These are phyloP conservation scores for Pachliopta kotzebuea DNA, from an alignment of 2,888 invertebrate species.

Conservation along the genomic window DNA sequence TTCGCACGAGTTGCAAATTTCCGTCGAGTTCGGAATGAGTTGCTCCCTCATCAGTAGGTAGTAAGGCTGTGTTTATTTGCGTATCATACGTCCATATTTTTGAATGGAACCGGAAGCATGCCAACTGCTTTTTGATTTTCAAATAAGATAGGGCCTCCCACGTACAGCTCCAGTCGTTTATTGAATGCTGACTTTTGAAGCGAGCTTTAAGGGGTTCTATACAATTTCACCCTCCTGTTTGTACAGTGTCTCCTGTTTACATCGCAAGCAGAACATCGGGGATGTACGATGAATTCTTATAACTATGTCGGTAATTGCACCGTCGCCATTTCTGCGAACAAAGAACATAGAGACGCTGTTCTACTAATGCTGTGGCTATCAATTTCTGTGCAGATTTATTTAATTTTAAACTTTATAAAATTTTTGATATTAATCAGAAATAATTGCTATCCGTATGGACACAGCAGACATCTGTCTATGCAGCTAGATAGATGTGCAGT, in stretches of 20 bases:
- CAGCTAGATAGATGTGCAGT: too few relatives aligned
- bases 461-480: too few relatives aligned
- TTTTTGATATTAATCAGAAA: too few relatives aligned
- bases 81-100: constrained; percentile 41
- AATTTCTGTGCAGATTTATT: too few relatives aligned
- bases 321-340: too few relatives aligned
- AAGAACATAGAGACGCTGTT: too few relatives aligned
- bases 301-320: too few relatives aligned
- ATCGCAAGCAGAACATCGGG: neutral
- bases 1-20: neutral
- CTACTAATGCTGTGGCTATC: too few relatives aligned
- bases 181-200: constrained; percentile 39
- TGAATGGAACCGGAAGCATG: constrained; percentile 45
- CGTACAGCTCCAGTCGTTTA: constrained; percentile 39
- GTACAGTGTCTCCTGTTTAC: constrained; percentile 14
- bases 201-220: constrained; percentile 29
- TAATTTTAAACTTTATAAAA: too few relatives aligned
- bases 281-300: too few relatives aligned
- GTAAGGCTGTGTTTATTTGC: constrained; percentile 44
- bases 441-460: too few relatives aligned
- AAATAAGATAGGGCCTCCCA: constrained; percentile 63
- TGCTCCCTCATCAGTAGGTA: constrained; percentile 34
- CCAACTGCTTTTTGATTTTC: constrained; percentile 57
- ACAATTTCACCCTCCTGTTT: constrained; percentile 33
- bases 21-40: constrained; percentile 7